Conservation (phyloP, 1,140 invertebrate species). For the Eubasilissa regina region DNA sequence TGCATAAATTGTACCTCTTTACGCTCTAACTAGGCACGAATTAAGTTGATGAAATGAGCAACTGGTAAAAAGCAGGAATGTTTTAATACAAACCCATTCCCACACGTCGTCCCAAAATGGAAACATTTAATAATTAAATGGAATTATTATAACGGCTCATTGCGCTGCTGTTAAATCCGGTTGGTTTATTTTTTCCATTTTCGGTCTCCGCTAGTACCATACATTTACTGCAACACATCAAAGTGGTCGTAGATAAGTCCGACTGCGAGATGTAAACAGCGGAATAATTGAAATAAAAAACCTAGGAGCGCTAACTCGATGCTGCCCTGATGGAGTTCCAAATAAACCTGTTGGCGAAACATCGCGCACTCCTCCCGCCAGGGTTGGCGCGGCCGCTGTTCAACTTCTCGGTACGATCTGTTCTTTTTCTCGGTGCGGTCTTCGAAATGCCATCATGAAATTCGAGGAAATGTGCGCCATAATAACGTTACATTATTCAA, state of each 20-base stretch:
- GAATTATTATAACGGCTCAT: constrained; percentile 26
- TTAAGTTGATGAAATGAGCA: no score
- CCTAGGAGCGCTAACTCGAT: constrained; percentile 34
- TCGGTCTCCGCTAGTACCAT: constrained; percentile 15
- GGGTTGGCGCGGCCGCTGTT: not conserved
- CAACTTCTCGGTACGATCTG: not conserved
- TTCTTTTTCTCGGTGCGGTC: no score
- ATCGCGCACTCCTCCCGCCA: constrained; percentile 25
- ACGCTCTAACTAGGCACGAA: no score
- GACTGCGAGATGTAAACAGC: constrained; percentile 43
- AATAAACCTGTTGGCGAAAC: constrained; percentile 51
- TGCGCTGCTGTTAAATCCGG: constrained; percentile 26
- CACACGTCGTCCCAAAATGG: constrained; percentile 13
- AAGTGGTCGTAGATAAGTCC: constrained; percentile 20
- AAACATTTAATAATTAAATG: constrained; percentile 31
- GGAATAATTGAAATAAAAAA: constrained; percentile 52
- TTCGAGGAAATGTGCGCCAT: no score
- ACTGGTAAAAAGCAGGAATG: not conserved
- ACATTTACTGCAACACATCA: constrained; percentile 26
- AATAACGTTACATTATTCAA: no score
- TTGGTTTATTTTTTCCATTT: constrained; percentile 36
- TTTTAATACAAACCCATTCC: not conserved
- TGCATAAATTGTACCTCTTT: no score
- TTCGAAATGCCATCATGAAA: no score
- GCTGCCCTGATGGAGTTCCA: constrained; percentile 43